A percentile compares a stretch with the other conserved stretches of the same genome.
phyloP scores from a whole-genome alignment of 2,113 vertebrate species.

The Lasiurus cinereus region DNA sequence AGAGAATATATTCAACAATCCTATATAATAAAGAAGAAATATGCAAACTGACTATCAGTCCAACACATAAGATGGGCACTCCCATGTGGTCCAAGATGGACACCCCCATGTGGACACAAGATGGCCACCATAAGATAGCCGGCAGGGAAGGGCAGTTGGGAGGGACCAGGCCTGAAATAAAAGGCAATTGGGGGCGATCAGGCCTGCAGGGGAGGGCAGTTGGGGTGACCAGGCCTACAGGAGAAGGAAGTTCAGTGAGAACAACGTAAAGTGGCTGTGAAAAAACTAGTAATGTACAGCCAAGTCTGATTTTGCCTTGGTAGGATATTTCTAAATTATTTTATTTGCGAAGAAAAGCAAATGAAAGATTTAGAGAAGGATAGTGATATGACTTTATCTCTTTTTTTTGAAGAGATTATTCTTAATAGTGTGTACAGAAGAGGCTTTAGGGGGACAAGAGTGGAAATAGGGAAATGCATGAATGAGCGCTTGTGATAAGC shows the following conservation, averaged over 20 bases:
- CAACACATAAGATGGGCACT: too few species aligned
- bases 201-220: too few species aligned
- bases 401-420: slow-evolving; percentile 9
- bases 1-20: not conserved
- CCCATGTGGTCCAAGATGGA: too few species aligned
- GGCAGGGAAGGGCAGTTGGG: too few species aligned
- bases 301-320: slow-evolving; percentile 41
- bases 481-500: not conserved
- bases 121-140: too few species aligned
- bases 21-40: too few species aligned
- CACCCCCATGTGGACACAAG: too few species aligned
- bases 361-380: slow-evolving; percentile 49
- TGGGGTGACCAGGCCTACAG: too few species aligned
- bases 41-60: too few species aligned
- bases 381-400: slow-evolving; percentile 19
- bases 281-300: slow-evolving; percentile 18
- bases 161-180: too few species aligned
- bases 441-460: not conserved
- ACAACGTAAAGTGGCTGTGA: not conserved
- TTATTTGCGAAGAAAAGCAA: slow-evolving; percentile 39
- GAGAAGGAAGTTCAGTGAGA: slow-evolving; percentile 29
- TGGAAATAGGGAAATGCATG: not conserved
- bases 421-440: slow-evolving; percentile 2
- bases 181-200: too few species aligned
- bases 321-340: slow-evolving; percentile 58